Conservation (phyloP, 2,888 invertebrate genomes). For the Cyaniris semiargus region DNA sequence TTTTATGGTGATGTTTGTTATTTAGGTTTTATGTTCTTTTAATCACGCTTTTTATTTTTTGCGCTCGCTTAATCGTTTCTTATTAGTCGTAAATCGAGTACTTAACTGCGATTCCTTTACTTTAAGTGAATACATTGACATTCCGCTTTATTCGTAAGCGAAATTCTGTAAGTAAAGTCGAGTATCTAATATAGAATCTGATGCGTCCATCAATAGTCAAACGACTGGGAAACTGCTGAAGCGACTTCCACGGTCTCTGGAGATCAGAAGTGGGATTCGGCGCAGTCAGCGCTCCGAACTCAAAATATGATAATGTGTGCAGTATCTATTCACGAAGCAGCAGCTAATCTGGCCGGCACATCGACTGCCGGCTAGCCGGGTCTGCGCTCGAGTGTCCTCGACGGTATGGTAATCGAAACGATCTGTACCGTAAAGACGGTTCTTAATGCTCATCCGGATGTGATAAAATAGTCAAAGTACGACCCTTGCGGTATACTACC, state of each 20-base stretch:
- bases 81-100: not conserved
- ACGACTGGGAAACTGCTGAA: constrained; percentile 24
- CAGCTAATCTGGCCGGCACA: constrained; percentile 57
- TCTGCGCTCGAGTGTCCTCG: constrained; percentile 61
- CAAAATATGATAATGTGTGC: constrained; percentile 61
- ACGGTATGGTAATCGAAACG: constrained; percentile 72
- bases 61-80: constrained; percentile 5
- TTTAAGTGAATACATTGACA: not conserved
- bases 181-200: constrained; percentile 6
- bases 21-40: constrained; percentile 13
- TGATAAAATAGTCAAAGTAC: constrained; percentile 59
- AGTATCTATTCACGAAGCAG: constrained; percentile 57
- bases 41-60: constrained; percentile 2
- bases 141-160: not conserved
- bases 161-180: not conserved
- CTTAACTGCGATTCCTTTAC: not conserved
- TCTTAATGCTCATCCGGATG: constrained; percentile 74
- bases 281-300: constrained; percentile 46
- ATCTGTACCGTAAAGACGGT: constrained; percentile 70
- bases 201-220: constrained; percentile 29
- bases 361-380: constrained; percentile 46
- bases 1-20: constrained; percentile 10
- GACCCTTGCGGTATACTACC: constrained; percentile 39
- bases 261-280: constrained; percentile 48
- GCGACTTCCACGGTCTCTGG: constrained; percentile 32